phyloP scores from a whole-genome alignment of 2,797 vertebrate genomes.

The Falco rusticolus region DNA sequence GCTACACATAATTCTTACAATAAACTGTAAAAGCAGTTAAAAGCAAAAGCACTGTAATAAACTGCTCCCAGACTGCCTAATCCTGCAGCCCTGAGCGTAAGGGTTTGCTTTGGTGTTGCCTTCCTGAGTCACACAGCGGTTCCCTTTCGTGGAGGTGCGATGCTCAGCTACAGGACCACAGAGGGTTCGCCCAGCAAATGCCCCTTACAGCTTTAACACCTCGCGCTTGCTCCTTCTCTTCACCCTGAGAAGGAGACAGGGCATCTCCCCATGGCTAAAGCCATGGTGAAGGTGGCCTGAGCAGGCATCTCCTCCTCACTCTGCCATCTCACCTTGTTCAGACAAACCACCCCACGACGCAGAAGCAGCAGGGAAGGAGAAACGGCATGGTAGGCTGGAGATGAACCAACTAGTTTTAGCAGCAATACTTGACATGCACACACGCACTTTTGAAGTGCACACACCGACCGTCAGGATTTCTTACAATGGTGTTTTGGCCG shows the following conservation, averaged over 20 bases:
- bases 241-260: fast-evolving
- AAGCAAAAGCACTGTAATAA: background rate
- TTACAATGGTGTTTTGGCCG: background rate
- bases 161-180: background rate
- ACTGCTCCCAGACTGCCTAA: background rate
- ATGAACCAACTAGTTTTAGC: fast-evolving
- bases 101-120: background rate
- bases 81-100: background rate
- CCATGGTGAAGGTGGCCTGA: background rate
- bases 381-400: background rate
- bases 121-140: background rate
- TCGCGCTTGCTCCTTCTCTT: background rate
- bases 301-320: background rate
- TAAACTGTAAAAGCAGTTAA: background rate
- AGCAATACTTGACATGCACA: background rate
- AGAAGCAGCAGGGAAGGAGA: background rate
- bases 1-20: background rate
- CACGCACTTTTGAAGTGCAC: background rate
- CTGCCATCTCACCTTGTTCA: background rate
- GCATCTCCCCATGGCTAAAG: fast-evolving
- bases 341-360: fast-evolving
- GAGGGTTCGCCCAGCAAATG: background rate
- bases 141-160: background rate
- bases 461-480: background rate
- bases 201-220: background rate